These are phyloP conservation scores for Diachrysia chrysitis DNA, from an alignment of 2,888 invertebrate genomes.

Conservation along the genomic window DNA sequence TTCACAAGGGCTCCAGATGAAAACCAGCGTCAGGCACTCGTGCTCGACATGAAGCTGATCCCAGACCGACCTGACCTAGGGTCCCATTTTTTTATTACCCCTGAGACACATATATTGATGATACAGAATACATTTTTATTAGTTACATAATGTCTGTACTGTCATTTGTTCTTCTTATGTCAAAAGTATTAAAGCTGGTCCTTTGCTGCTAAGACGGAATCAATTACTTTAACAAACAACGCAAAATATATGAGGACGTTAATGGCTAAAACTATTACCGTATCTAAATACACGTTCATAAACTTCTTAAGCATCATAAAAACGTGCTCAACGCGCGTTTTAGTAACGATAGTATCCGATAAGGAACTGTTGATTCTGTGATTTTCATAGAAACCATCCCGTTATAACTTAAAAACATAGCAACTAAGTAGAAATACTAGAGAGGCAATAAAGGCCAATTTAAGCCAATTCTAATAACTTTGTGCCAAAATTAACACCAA, in stretches of 20 bases:
- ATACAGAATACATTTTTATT: too few relatives aligned
- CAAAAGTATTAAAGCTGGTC: neutral
- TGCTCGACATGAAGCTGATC: too few relatives aligned
- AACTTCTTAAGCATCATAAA: conserved; percentile 42
- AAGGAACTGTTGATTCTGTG: conserved; percentile 22
- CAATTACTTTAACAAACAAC: conserved; percentile 2
- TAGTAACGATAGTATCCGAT: conserved; percentile 31
- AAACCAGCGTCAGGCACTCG: too few relatives aligned
- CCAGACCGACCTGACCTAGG: too few relatives aligned
- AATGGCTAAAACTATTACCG: conserved; percentile 15
- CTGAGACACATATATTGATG: too few relatives aligned
- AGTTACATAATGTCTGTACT: too few relatives aligned
- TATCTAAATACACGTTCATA: conserved; percentile 36
- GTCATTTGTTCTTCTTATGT: too few relatives aligned
- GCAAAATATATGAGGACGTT: neutral
- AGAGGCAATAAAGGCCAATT: neutral
- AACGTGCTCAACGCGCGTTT: conserved; percentile 35
- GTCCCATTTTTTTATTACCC: too few relatives aligned
- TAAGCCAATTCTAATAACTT: too few relatives aligned
- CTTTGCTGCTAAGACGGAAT: neutral
- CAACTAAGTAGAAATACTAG: neutral
- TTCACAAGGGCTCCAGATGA: too few relatives aligned
- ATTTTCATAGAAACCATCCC: conserved; percentile 15
- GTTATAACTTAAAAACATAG: too few relatives aligned
- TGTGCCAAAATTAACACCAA: too few relatives aligned